Evolutionary conservation across 2,113 vertebrate species (phyloP).

Genomic region (Phaethornis superciliosus): DNA sequence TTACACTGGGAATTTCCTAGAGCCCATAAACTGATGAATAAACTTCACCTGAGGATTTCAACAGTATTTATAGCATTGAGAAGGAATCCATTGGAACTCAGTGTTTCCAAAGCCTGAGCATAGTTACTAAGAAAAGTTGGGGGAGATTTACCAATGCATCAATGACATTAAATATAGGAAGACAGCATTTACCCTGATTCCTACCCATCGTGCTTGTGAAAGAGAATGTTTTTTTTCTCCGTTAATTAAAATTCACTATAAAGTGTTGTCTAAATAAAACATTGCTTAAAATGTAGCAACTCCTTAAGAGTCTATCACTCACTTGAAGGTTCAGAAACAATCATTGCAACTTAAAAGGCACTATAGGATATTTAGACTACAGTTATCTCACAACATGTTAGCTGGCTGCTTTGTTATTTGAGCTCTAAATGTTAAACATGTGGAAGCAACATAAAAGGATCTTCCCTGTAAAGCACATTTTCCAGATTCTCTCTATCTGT

Average conservation of each 20-base stretch:
- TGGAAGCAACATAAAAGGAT: constrained; percentile 51
- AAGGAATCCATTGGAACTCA: background rate
- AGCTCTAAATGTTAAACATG: constrained; percentile 50
- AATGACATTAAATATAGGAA: background rate
- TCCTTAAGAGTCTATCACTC: constrained; percentile 21
- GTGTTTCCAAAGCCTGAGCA: background rate
- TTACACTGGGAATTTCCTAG: background rate
- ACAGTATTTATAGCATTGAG: background rate
- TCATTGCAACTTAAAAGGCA: background rate
- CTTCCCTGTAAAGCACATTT: constrained; percentile 44
- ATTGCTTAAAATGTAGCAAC: background rate
- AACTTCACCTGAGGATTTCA: background rate
- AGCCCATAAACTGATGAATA: background rate
- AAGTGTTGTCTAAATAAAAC: constrained; percentile 27
- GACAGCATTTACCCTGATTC: background rate
- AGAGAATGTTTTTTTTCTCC: background rate
- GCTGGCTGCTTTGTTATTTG: constrained; percentile 48
- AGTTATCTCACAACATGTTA: constrained; percentile 38
- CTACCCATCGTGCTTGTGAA: background rate
- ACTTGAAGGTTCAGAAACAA: background rate
- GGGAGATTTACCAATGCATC: background rate
- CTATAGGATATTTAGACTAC: constrained; percentile 33
- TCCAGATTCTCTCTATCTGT: constrained; percentile 34
- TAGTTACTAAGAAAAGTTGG: background rate
- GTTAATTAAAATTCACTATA: constrained; percentile 45